phyloP scores from a whole-genome alignment of 2,888 invertebrate genomes.

The Chrysina gloriosa region DNA sequence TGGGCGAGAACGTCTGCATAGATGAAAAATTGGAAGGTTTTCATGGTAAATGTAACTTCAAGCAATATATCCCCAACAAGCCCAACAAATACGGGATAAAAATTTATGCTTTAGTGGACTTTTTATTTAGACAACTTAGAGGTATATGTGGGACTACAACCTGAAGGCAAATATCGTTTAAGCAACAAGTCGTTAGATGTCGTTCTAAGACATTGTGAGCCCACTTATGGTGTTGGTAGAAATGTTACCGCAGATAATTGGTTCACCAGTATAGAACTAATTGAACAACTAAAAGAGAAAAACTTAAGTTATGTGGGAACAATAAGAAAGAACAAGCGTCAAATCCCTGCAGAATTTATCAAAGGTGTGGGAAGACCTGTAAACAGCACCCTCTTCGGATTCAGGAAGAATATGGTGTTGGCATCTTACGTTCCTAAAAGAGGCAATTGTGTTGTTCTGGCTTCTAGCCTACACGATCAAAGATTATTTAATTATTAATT shows the following conservation, averaged over 20 bases:
- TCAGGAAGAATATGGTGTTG: not conserved
- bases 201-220: not conserved
- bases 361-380: not conserved
- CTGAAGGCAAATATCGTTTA: not conserved
- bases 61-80: not conserved
- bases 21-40: not conserved
- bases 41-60: not conserved
- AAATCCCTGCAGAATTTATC: not conserved
- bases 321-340: not conserved
- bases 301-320: too few relatives aligned
- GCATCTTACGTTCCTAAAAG: not conserved
- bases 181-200: not conserved
- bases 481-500: too few relatives aligned
- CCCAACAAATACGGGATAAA: not conserved
- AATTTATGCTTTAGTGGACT: not conserved
- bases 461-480: not conserved
- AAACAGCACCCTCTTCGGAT: too few relatives aligned
- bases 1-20: too few relatives aligned
- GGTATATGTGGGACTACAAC: not conserved
- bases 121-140: not conserved
- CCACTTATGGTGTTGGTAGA: not conserved
- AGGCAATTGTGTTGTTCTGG: not conserved
- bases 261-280: too few relatives aligned
- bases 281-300: too few relatives aligned
- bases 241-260: not conserved